Conservation (phyloP, 2,797 vertebrate genomes). For the Poecilia gillii region DNA sequence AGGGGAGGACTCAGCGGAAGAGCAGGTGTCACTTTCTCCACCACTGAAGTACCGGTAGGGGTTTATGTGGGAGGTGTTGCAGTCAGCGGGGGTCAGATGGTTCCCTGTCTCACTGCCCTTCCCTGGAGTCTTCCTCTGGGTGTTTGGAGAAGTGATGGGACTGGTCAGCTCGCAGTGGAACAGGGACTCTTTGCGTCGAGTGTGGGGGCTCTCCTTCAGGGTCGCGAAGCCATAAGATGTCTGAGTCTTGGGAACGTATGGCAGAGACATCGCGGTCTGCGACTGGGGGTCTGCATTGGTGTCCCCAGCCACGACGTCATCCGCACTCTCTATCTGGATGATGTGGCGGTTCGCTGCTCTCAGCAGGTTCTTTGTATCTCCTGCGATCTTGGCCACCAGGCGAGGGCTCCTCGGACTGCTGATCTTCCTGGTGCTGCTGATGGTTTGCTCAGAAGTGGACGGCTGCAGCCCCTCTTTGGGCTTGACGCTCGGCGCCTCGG, state of each 20-base stretch:
- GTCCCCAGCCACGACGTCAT: constrained; percentile 86
- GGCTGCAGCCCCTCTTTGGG: constrained; percentile 77
- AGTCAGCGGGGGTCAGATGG: constrained; percentile 83
- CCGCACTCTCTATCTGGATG: constrained; percentile 95
- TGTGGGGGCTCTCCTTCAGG: constrained; percentile 95
- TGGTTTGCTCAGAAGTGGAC: constrained; percentile 85
- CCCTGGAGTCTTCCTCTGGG: constrained; percentile 74
- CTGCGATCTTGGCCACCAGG: constrained; percentile 83
- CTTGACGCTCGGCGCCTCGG: constrained; percentile 62
- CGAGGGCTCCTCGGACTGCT: constrained; percentile 91
- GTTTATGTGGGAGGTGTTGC: constrained; percentile 87
- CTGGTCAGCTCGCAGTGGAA: constrained; percentile 94
- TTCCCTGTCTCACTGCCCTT: constrained; percentile 75
- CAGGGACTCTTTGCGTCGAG: constrained; percentile 92
- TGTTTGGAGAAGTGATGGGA: constrained; percentile 87
- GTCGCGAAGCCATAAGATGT: constrained; percentile 95
- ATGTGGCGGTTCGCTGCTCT: constrained; percentile 90
- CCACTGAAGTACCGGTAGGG: constrained; percentile 94
- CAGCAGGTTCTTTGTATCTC: constrained; percentile 87
- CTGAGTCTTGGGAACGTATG: constrained; percentile 94
- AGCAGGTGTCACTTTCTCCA: constrained; percentile 95
- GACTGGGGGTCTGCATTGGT: constrained; percentile 91
- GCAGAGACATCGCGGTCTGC: constrained; percentile 91
- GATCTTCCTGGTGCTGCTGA: constrained; percentile 79
- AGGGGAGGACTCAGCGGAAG: constrained; percentile 94